Conservation (phyloP, 2,888 invertebrate genomes). For the Rhagonycha fulva region DNA sequence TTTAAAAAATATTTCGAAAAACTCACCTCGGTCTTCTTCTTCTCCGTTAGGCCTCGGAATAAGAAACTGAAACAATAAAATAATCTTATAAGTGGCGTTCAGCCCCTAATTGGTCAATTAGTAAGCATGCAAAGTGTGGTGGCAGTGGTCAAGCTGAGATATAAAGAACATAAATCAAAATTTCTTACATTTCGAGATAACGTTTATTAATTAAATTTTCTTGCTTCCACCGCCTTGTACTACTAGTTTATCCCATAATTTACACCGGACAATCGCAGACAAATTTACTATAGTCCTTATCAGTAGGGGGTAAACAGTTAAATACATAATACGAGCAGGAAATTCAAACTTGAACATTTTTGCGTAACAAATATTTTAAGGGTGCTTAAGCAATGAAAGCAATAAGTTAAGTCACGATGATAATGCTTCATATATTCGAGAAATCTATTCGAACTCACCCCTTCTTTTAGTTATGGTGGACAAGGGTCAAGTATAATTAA, state of each 20-base stretch:
- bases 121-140: conserved; percentile 2
- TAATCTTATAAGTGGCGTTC: neutral
- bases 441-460: conserved; percentile 12
- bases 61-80: neutral
- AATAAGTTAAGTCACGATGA: conserved; percentile 28
- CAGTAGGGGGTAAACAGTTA: conserved; percentile 38
- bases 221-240: conserved; percentile 31
- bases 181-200: conserved; percentile 35
- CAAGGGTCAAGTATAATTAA: conserved; percentile 42
- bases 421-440: conserved; percentile 18
- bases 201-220: conserved; percentile 42
- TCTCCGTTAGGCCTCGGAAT: neutral
- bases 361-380: neutral
- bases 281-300: conserved; percentile 41
- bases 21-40: neutral
- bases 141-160: conserved; percentile 22
- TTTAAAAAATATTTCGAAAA: neutral
- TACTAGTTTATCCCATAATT: conserved; percentile 27
- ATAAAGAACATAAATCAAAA: conserved; percentile 26
- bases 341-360: conserved; percentile 12
- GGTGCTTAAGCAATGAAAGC: conserved; percentile 9
- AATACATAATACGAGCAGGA: conserved; percentile 24
- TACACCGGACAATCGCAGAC: conserved; percentile 36
- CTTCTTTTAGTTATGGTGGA: conserved; percentile 23
- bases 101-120: conserved; percentile 1